phyloP scores from a whole-genome alignment of 2,113 vertebrate genomes.

The Toxotes chatareus region DNA sequence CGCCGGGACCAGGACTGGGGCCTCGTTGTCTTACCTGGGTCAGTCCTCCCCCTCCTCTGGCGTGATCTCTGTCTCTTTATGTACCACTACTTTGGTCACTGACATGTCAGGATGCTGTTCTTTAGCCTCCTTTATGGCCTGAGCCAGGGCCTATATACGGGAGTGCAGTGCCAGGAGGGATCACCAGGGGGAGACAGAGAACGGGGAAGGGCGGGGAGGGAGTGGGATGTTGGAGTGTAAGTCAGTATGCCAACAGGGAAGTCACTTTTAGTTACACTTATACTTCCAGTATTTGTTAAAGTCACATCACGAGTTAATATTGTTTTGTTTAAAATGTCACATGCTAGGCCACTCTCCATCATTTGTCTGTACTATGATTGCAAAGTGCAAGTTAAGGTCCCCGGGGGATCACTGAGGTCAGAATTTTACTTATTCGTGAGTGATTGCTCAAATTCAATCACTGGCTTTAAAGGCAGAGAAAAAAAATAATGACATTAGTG shows the following conservation, averaged over 20 bases:
- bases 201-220: slow-evolving; percentile 83
- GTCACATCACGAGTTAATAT: slow-evolving; percentile 54
- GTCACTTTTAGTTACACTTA: slow-evolving; percentile 68
- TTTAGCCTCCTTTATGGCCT: slow-evolving; percentile 99
- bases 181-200: slow-evolving; percentile 93
- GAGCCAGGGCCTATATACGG: slow-evolving; percentile 96
- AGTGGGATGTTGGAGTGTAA: slow-evolving; percentile 68
- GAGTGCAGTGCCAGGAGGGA: slow-evolving; percentile 67
- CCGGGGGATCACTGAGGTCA: background rate
- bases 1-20: slow-evolving; percentile 64
- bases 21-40: slow-evolving; percentile 93
- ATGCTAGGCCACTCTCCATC: slow-evolving; percentile 12
- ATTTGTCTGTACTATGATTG: background rate
- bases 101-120: slow-evolving; percentile 99
- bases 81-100: slow-evolving; percentile 99
- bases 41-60: slow-evolving; percentile 96
- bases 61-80: slow-evolving; percentile 99
- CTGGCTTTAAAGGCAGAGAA: slow-evolving; percentile 24
- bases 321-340: slow-evolving; percentile 39
- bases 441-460: slow-evolving; percentile 26
- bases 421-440: slow-evolving; percentile 4
- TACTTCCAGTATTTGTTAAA: slow-evolving; percentile 48
- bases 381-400: background rate
- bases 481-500: background rate
- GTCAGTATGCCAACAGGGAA: slow-evolving; percentile 69